A percentile compares a stretch with the other conserved stretches of the same genome.
These are phyloP conservation scores for Cepphus grylle DNA, from an alignment of 2,113 vertebrate genomes.

Conservation along the genomic window DNA sequence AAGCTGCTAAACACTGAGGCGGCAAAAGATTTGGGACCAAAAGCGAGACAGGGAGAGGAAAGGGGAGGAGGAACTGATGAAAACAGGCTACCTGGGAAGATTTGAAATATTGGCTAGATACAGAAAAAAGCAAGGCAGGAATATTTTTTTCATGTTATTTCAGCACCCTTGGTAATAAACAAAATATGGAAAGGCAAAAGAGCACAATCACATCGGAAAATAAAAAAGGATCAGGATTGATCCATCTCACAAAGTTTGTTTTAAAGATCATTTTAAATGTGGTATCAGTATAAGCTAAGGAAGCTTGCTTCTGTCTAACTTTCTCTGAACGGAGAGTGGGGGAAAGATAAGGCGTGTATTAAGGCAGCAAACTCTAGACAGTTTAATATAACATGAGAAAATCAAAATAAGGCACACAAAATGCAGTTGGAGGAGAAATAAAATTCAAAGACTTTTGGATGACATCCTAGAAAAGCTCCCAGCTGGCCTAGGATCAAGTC, in stretches of 20 bases:
- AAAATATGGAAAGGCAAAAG: neutral
- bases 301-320: neutral
- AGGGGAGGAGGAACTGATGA: neutral
- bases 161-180: neutral
- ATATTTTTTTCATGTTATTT: neutral
- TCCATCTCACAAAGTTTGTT: fast-evolving
- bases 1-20: neutral
- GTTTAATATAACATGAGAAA: neutral
- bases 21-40: neutral
- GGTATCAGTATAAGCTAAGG: neutral
- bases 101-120: neutral
- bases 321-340: neutral
- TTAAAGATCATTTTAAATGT: neutral
- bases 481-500: neutral
- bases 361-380: neutral
- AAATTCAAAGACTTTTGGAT: neutral
- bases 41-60: neutral
- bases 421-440: neutral
- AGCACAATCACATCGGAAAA: neutral
- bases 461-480: neutral
- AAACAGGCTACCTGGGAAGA: neutral
- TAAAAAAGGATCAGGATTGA: neutral
- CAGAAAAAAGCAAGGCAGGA: neutral
- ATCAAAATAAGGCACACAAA: neutral
- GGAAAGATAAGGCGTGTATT: neutral